Conservation (phyloP, 2,113 vertebrate genomes). For the Rhombomys opimus region DNA sequence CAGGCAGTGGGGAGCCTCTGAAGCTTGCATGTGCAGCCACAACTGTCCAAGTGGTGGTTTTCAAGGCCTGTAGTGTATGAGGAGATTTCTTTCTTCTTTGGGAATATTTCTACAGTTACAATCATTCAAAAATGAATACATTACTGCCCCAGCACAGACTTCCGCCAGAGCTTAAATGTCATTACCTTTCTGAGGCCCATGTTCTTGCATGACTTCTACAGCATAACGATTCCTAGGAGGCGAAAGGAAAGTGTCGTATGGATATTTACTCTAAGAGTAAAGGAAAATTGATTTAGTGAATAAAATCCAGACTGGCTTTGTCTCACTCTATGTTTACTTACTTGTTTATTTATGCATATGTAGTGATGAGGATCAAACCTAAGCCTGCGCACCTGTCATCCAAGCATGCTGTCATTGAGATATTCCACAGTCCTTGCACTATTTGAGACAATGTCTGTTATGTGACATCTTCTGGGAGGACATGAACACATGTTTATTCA, state of each 20-base stretch:
- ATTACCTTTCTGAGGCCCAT: neutral
- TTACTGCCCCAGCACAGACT: neutral
- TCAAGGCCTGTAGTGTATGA: neutral
- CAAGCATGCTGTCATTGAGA: neutral
- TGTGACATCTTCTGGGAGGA: neutral
- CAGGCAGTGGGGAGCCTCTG: neutral
- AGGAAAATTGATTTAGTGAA: neutral
- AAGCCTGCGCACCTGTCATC: too few species aligned
- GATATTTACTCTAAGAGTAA: neutral
- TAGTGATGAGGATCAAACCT: neutral
- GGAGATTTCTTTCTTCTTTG: neutral
- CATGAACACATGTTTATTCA: neutral
- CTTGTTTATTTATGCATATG: neutral
- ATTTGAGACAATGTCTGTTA: neutral
- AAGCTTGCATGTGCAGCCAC: neutral
- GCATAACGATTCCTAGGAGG: neutral
- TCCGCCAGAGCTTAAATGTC: neutral
- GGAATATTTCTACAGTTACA: neutral
- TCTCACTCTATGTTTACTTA: neutral
- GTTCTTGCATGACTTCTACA: fast-evolving
- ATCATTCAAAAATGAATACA: neutral
- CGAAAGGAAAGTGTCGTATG: neutral
- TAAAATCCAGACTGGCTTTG: neutral
- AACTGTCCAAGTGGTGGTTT: neutral
- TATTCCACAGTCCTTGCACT: neutral